A percentile compares a stretch with the other conserved stretches of the same genome.
Evolutionary conservation across 92 coral and sea anemone genomes (phyloP).

Genomic region (Epizoanthus stellaris): DNA sequence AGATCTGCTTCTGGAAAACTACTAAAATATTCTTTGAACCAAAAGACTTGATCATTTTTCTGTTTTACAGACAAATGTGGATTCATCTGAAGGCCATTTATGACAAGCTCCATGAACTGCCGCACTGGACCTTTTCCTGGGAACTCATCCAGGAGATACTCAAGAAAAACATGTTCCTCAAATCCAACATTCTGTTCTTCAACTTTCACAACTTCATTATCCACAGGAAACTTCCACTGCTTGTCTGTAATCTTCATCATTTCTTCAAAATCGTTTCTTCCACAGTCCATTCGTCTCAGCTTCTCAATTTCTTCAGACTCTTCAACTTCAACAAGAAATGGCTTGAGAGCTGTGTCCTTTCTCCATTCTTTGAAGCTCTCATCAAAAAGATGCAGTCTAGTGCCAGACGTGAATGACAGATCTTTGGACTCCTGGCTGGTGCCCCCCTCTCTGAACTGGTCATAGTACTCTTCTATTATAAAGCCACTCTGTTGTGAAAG

Average conservation of each 20-base stretch:
- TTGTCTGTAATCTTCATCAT: slow-evolving; percentile 75
- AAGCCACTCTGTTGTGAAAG: slow-evolving; percentile 26
- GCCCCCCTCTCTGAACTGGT: slow-evolving; percentile 38
- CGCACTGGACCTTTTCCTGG: slow-evolving; percentile 92
- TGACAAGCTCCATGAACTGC: slow-evolving; percentile 95
- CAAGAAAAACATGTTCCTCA: slow-evolving; percentile 96
- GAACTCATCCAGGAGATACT: slow-evolving; percentile 81
- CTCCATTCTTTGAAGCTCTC: slow-evolving; percentile 33
- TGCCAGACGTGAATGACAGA: slow-evolving; percentile 52
- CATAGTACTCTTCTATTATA: slow-evolving; percentile 45
- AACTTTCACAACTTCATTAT: slow-evolving; percentile 88
- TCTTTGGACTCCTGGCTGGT: slow-evolving; percentile 7
- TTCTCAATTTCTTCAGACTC: slow-evolving; percentile 42
- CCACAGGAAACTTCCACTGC: slow-evolving; percentile 94
- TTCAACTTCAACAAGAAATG: slow-evolving; percentile 49
- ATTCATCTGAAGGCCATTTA: slow-evolving; percentile 90
- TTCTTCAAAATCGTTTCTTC: slow-evolving; percentile 77
- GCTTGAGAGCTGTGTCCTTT: background rate
- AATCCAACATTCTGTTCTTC: slow-evolving; percentile 83
- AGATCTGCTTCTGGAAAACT: slow-evolving; percentile 86
- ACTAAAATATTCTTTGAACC: slow-evolving; percentile 92
- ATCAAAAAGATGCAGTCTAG: slow-evolving; percentile 67
- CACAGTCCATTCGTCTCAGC: slow-evolving; percentile 56
- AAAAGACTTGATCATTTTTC: slow-evolving; percentile 79
- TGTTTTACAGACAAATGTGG: slow-evolving; percentile 82